Conservation (phyloP, 2,113 vertebrate species). For the Pluvialis apricaria region DNA sequence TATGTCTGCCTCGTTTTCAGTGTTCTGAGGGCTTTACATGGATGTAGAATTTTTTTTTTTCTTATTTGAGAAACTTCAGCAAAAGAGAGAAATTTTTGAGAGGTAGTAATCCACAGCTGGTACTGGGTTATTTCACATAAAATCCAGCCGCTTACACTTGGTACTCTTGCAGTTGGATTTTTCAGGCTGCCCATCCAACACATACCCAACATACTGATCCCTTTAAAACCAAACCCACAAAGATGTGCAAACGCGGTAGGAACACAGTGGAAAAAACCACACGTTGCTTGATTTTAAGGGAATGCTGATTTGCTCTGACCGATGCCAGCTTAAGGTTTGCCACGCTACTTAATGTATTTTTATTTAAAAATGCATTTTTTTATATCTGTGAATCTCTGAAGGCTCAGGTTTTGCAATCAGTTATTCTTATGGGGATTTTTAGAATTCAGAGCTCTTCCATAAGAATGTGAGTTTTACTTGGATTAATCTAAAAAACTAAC, state of each 20-base stretch:
- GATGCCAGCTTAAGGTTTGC: neutral
- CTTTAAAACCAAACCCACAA: neutral
- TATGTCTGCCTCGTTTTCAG: neutral
- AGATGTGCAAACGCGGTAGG: neutral
- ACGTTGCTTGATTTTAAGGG: neutral
- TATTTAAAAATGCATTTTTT: neutral
- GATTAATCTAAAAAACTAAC: neutral
- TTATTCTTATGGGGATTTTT: neutral
- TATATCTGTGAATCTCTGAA: neutral
- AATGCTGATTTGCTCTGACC: neutral
- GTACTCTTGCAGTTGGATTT: neutral
- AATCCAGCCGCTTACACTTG: neutral
- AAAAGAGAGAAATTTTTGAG: neutral
- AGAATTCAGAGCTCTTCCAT: neutral
- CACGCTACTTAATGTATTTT: neutral
- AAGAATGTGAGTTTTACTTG: neutral
- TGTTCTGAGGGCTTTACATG: neutral
- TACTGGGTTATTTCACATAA: neutral
- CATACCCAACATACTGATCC: neutral
- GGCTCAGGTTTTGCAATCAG: neutral
- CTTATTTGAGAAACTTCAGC: neutral
- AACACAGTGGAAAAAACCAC: rapidly evolving
- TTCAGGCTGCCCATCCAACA: neutral
- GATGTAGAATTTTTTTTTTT: neutral
- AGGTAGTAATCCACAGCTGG: neutral